A percentile compares a stretch with the other conserved stretches of the same genome.
phyloP scores from a whole-genome alignment of 2,888 invertebrate species.

The Andrena haemorrhoa region DNA sequence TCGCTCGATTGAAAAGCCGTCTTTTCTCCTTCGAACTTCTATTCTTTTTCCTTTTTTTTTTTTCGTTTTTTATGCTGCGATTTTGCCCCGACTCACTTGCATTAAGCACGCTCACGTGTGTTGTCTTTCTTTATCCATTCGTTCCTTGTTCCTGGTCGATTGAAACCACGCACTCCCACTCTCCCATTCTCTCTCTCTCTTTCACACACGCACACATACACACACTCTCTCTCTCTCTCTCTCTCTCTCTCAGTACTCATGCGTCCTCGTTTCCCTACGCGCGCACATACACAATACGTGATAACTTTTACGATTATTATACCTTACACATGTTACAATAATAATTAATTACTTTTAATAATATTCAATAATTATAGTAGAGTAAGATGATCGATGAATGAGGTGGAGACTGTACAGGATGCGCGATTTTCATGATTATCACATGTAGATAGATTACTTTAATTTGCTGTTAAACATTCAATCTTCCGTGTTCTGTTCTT shows the following conservation, averaged over 20 bases:
- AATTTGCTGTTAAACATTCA: conserved; percentile 84
- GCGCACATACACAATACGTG: conserved; percentile 72
- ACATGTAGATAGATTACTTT: conserved; percentile 90
- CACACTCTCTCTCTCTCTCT: conserved; percentile 10
- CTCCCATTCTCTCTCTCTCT: conserved; percentile 24
- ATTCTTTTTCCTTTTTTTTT: neutral
- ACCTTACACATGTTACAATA: conserved; percentile 81
- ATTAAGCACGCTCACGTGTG: conserved; percentile 70
- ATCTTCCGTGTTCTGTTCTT: conserved; percentile 54
- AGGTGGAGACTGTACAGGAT: conserved; percentile 88
- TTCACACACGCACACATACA: conserved; percentile 6
- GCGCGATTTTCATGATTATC: conserved; percentile 87
- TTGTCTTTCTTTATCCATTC: conserved; percentile 50
- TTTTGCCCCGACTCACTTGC: conserved; percentile 80
- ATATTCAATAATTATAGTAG: conserved; percentile 86
- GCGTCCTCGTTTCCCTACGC: conserved; percentile 49
- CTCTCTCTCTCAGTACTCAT: conserved; percentile 26
- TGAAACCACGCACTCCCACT: conserved; percentile 22
- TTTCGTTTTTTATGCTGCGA: conserved; percentile 64
- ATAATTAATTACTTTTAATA: conserved; percentile 81
- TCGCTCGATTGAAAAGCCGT: neutral
- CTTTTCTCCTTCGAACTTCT: neutral
- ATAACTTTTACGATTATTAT: conserved; percentile 77
- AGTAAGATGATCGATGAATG: conserved; percentile 89
- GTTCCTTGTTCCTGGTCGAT: conserved; percentile 55